Conservation (phyloP, 2,113 vertebrate genomes). For the Crypturellus undulatus region DNA sequence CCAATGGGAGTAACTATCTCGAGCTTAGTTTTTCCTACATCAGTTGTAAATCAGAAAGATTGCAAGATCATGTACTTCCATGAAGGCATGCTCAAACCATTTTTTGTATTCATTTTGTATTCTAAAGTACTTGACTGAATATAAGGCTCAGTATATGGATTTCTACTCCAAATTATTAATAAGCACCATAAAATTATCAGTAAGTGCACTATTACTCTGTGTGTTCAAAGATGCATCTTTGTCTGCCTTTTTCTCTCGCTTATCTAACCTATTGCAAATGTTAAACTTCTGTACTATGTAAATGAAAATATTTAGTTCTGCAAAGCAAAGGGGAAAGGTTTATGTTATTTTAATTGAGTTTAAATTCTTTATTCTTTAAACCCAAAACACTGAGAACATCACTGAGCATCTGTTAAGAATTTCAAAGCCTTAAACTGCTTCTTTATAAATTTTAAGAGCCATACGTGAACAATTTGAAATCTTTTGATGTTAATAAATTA, state of each 20-base stretch:
- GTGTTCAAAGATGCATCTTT: conserved; percentile 27
- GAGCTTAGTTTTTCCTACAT: not conserved
- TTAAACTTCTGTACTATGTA: conserved; percentile 54
- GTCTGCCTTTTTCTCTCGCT: conserved; percentile 26
- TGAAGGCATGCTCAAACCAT: not conserved
- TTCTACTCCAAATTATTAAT: not conserved
- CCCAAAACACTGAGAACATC: conserved; percentile 29
- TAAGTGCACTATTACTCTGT: conserved; percentile 6
- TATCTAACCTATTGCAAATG: conserved; percentile 47
- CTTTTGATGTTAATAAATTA: conserved; percentile 71
- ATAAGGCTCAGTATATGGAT: not conserved
- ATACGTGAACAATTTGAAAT: conserved; percentile 51
- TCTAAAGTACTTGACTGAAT: not conserved
- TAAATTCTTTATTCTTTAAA: conserved; percentile 63
- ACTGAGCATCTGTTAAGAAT: conserved; percentile 51
- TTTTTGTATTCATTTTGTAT: not conserved
- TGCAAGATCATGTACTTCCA: not conserved
- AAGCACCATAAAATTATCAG: conserved; percentile 5
- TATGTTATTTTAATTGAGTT: conserved; percentile 58
- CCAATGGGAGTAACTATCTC: not conserved
- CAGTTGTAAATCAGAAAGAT: not conserved
- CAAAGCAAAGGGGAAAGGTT: conserved; percentile 60
- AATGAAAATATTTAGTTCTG: conserved; percentile 69
- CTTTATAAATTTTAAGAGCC: conserved; percentile 56
- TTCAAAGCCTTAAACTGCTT: conserved; percentile 62